Evolutionary conservation across 2,888 invertebrate genomes (phyloP).

Genomic region (Dryadula phaetusa): DNA sequence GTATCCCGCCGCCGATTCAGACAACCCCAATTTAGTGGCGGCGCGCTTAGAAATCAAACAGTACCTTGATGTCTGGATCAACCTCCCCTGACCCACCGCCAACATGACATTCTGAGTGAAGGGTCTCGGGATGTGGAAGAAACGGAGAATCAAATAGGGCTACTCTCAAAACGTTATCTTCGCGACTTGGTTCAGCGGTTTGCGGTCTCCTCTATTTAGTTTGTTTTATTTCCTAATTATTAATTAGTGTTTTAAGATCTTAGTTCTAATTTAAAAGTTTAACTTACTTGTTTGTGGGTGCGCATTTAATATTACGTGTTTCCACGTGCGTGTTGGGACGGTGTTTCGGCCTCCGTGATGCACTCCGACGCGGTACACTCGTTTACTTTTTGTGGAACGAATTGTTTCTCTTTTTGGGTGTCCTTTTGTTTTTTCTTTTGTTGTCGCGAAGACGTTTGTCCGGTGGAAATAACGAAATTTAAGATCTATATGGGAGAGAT

Average conservation of each 20-base stretch:
- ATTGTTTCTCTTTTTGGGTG: conserved; percentile 5
- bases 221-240: conserved; percentile 12
- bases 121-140: conserved; percentile 32
- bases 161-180: conserved; percentile 22
- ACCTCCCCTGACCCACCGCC: conserved; percentile 39
- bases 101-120: conserved; percentile 35
- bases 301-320: conserved; percentile 36
- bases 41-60: conserved; percentile 87
- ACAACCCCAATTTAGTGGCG: conserved; percentile 86
- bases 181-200: conserved; percentile 26
- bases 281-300: conserved; percentile 24
- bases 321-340: conserved; percentile 14
- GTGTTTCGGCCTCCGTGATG: conserved; percentile 2
- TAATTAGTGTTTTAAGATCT: conserved; percentile 14
- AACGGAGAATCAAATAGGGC: conserved; percentile 31
- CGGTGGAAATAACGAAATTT: conserved; percentile 32
- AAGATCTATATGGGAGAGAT: conserved; percentile 22
- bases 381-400: background rate
- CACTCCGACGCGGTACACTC: conserved; percentile 17
- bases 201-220: conserved; percentile 22
- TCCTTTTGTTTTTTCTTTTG: conserved; percentile 6
- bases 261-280: background rate
- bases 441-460: conserved; percentile 33
- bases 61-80: conserved; percentile 84
- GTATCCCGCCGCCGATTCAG: conserved; percentile 90